Base-by-base conservation (phyloP, 2,113 vertebrate genomes). In the Neolamprologus devosi region DNA sequence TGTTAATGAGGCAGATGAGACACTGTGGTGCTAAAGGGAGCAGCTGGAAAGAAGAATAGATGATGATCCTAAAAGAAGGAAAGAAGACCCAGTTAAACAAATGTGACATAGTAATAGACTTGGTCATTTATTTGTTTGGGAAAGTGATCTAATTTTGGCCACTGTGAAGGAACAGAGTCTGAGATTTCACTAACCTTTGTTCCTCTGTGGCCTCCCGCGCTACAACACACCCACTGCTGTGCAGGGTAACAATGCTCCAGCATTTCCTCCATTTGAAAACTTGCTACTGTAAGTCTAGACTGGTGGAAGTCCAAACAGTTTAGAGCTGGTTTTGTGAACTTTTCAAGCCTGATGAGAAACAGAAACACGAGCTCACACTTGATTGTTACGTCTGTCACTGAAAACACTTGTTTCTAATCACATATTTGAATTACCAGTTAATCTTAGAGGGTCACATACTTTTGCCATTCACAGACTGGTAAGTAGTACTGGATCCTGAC, bases 331-430 rank as follows among this genome's bases (percentile, higher is more conserved):
- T 37, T 65, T 65, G 10, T 65, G 17, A 65, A 65, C 60, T 37
- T 63, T 8, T 65, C 60, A 42, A 73, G 21, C 37, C 37, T 45
- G 5, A 73, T 4, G 65, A 73, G 13, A 21, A 73, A 42, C 21
- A 26, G n/a, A 42, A 73, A 45, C 65, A 16, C 65, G 8, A 73
- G 8, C 37, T 73, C 65, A 26, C 37, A 73, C 21, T 11, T 75
- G 21, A 75, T 0, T 47, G 68, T 45, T 26, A 45, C 0, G 6
- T 73, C 40, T 73, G 23, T 47, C 14, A 4, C 0, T 47, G 23
- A 75, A 75, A 75, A 47, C 42, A 17, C 68, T 45, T 75, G 23
- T 47, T 28, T 75, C 8, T 45, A 73, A 17, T 47, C 40, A 47
- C 23, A 75, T 45, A 17, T 75, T 75, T 17, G 9, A 47, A 19